Conservation (phyloP, 2,888 invertebrate genomes). For the Eudasyphora cyanicolor region DNA sequence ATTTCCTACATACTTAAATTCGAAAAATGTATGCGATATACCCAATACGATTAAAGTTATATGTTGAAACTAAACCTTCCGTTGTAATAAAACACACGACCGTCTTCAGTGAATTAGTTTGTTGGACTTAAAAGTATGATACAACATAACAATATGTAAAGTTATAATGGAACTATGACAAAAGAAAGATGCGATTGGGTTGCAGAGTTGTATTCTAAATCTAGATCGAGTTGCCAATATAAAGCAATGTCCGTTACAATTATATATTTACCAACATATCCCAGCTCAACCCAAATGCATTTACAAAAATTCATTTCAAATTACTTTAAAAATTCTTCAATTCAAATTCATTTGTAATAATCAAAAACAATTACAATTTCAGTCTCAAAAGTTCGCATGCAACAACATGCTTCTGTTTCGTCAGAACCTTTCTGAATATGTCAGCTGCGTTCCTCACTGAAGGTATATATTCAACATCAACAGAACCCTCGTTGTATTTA, state of each 20-base stretch:
- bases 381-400: constrained; percentile 23
- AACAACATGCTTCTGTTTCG: constrained; percentile 26
- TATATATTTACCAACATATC: background rate
- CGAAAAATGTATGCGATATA: too few species aligned
- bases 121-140: background rate
- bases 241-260: background rate
- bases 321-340: background rate
- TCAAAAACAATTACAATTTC: too few species aligned
- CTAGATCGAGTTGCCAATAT: too few species aligned
- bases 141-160: background rate
- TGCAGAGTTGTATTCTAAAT: too few species aligned
- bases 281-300: too few species aligned
- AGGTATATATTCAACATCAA: constrained; percentile 53
- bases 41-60: too few species aligned
- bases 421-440: constrained; percentile 34
- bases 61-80: constrained; percentile 3
- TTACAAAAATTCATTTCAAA: too few species aligned
- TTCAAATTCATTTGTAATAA: background rate
- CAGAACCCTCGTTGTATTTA: constrained; percentile 32
- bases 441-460: constrained; percentile 37
- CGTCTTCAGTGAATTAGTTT: too few species aligned
- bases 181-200: too few species aligned
- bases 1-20: too few species aligned
- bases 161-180: background rate
- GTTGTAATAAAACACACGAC: too few species aligned